A percentile compares a stretch with the other conserved stretches of the same genome.
These are phyloP conservation scores for Melozone crissalis DNA, from an alignment of 2,113 vertebrate species.

Conservation along the genomic window DNA sequence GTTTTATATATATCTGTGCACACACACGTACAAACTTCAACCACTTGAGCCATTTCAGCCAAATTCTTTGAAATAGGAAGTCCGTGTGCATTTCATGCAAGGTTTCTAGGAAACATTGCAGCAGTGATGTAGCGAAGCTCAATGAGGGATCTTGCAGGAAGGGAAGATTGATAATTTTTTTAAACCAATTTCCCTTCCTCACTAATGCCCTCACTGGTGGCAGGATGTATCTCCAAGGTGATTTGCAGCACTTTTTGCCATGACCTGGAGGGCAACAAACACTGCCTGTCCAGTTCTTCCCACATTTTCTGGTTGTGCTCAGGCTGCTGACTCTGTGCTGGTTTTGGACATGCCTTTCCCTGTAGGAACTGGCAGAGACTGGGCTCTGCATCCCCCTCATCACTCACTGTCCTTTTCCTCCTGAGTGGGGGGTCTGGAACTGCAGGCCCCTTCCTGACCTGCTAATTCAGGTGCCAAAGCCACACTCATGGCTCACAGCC, in stretches of 20 bases:
- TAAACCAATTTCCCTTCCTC: background rate
- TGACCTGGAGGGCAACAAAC: background rate
- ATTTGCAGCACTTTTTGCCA: background rate
- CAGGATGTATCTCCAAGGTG: background rate
- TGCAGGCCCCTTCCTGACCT: background rate
- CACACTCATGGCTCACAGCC: background rate
- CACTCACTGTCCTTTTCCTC: background rate
- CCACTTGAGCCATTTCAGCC: background rate
- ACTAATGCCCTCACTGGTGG: background rate
- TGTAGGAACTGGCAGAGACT: background rate
- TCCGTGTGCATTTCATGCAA: accelerated
- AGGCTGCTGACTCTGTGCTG: background rate
- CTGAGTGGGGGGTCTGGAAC: background rate
- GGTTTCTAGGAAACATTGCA: background rate
- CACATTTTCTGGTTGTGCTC: background rate
- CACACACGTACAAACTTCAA: background rate
- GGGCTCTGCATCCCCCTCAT: background rate
- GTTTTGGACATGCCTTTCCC: background rate
- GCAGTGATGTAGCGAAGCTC: background rate
- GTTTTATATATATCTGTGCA: background rate
- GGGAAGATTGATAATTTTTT: background rate
- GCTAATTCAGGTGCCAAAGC: background rate
- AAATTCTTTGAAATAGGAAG: background rate
- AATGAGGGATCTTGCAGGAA: background rate
- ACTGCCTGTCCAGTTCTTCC: background rate